phyloP scores from a whole-genome alignment of 2,797 vertebrate genomes.

The Ispidina lecontei region DNA sequence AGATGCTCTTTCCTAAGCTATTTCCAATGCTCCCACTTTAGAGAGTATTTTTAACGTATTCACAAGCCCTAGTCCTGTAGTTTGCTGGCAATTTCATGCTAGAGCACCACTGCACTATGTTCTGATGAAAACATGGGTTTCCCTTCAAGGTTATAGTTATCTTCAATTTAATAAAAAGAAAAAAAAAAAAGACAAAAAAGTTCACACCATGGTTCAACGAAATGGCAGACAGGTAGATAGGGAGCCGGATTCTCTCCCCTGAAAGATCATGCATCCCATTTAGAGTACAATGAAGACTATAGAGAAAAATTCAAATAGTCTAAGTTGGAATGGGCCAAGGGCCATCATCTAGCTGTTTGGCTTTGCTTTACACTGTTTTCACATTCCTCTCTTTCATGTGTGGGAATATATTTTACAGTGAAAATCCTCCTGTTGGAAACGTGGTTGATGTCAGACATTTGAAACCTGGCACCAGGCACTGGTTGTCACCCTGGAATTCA shows the following conservation, averaged over 20 bases:
- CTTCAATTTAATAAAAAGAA: not conserved
- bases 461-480: not conserved
- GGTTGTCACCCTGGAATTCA: not conserved
- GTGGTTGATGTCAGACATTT: not conserved
- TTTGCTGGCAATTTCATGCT: constrained; percentile 55
- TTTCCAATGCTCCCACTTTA: constrained; percentile 52
- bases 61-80: constrained; percentile 11
- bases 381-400: not conserved
- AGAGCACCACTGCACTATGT: not conserved
- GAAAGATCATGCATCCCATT: not conserved
- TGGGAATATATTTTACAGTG: not conserved
- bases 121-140: constrained; percentile 44
- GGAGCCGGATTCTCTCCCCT: not conserved
- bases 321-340: not conserved
- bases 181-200: not conserved
- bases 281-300: not conserved
- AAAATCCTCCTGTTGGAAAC: not conserved
- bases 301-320: not conserved
- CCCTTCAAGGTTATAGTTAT: not conserved
- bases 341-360: not conserved
- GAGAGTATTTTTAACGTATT: constrained; percentile 16
- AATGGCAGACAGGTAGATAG: not conserved
- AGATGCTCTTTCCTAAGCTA: constrained; percentile 63
- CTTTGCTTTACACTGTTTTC: not conserved
- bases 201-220: not conserved